Conservation (phyloP, 2,888 invertebrate genomes). For the Pocota personata region DNA sequence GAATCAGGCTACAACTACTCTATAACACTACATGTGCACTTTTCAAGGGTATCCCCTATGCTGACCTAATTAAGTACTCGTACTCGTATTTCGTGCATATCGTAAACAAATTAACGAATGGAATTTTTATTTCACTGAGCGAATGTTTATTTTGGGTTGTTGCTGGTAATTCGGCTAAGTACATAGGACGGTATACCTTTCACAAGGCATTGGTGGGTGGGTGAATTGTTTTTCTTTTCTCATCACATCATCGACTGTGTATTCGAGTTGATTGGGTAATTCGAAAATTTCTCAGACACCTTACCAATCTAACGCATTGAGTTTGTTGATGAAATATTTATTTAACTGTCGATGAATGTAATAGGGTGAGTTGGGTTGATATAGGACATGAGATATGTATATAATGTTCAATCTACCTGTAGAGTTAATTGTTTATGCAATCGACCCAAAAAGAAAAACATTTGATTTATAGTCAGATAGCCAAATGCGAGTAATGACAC, state of each 20-base stretch:
- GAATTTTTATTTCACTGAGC: conserved; percentile 18
- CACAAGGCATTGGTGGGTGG: background rate
- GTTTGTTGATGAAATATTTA: conserved; percentile 4
- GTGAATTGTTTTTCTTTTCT: background rate
- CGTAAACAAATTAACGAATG: conserved; percentile 49
- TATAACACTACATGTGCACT: background rate
- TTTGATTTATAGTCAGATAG: background rate
- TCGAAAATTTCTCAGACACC: conserved; percentile 7
- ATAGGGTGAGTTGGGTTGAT: conserved; percentile 3
- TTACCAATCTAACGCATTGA: background rate
- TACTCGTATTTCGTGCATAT: conserved; percentile 27
- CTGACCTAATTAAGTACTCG: conserved; percentile 59
- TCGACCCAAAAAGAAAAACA: background rate
- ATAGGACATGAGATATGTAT: background rate
- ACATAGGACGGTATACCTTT: background rate
- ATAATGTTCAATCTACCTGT: conserved; percentile 4
- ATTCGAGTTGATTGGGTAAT: conserved; percentile 8
- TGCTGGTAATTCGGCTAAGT: conserved; percentile 6
- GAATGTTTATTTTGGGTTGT: conserved; percentile 25
- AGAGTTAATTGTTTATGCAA: conserved; percentile 4
- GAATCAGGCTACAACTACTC: background rate
- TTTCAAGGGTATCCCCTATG: conserved; percentile 48
- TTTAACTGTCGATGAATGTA: background rate
- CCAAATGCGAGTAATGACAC: no score
- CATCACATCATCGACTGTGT: conserved; percentile 2